Percentiles rank a stretch among this genome's conserved stretches.
phyloP scores from a whole-genome alignment of 2,113 vertebrate species.

The Pteruthius melanotis region DNA sequence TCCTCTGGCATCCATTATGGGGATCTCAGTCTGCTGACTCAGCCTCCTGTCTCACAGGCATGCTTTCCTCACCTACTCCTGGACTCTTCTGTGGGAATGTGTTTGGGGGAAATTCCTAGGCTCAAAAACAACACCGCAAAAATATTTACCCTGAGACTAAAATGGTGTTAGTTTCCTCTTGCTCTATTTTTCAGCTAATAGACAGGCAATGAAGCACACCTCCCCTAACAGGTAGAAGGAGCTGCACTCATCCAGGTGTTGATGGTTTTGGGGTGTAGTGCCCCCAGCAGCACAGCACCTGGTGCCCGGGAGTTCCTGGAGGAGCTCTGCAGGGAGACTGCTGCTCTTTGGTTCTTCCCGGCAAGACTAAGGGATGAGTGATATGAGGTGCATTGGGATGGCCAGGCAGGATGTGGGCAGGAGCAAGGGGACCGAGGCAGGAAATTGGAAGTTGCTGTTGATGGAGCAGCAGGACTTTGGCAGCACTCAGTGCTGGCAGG shows the following conservation, averaged over 20 bases:
- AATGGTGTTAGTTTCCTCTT: not conserved
- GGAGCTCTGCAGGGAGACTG: not conserved
- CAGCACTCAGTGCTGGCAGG: not conserved
- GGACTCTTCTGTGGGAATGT: not conserved
- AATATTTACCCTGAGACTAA: not conserved
- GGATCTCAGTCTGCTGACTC: not conserved
- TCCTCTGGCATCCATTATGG: not conserved
- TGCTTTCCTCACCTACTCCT: not conserved
- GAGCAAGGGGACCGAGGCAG: not conserved
- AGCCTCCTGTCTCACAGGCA: not conserved
- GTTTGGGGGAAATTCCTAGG: not conserved
- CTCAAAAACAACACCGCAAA: not conserved
- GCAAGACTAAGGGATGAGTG: accelerated
- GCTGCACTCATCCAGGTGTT: accelerated
- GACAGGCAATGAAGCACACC: not conserved
- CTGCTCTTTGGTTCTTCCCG: not conserved
- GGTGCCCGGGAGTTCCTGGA: not conserved
- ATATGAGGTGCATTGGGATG: not conserved
- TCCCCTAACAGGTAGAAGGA: not conserved
- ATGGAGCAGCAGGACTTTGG: not conserved
- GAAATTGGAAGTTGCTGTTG: not conserved
- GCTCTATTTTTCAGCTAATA: not conserved
- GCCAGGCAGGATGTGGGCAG: not conserved
- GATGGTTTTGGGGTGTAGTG: not conserved
- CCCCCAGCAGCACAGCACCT: accelerated